Evolutionary conservation across 2,113 vertebrate genomes (phyloP), one percentile per base, ranked within the genome.

Genomic region (Pluvialis apricaria): DNA sequence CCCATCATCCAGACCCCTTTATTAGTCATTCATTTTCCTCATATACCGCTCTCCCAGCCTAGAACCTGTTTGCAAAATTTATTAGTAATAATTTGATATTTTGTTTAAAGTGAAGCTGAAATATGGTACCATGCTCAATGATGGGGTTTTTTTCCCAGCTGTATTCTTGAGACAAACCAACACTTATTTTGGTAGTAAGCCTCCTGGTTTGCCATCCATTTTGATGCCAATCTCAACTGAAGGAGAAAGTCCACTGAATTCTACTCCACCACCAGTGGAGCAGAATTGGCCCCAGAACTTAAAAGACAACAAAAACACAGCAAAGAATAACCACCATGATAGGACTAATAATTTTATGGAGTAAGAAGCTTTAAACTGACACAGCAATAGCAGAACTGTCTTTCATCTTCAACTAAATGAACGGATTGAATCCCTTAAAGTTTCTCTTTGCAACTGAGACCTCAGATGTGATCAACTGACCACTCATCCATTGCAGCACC

Each of bases 111-210:
- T 36, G 13, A 57, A 95, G n/a, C 13, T 85, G 19, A 26, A 68
- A 21, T 24, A 71, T 1, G 15, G 28, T 49, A 70, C 34, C n/a
- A n/a, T 2, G 13, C 16, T 81, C 65, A 66, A 9, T 13, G 57
- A 11, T 9, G 14, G 26, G 8, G 0, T 0, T 49, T 73, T 44
- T 28, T 17, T 10, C 47, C 49, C 24, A 85, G 15, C 6, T 69
- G 75, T 64, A 76, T 34, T 60, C n/a, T 72, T 77, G 29, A 82
- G 54, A 54, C 29, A 95, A 93, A 78, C 1, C 20, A 66, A 64
- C 2, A 60, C 5, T 64, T n/a, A 60, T 6, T 90, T 79, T 72
- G 34, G 38, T 7, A 36, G 36, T 12, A 70, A 66, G n/a, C 42
- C 36, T 86, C 34, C 15, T 58, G 17, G 80, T 77, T 88, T 61